Conservation (phyloP, 1,140 invertebrate genomes). For the Ips typographus region DNA sequence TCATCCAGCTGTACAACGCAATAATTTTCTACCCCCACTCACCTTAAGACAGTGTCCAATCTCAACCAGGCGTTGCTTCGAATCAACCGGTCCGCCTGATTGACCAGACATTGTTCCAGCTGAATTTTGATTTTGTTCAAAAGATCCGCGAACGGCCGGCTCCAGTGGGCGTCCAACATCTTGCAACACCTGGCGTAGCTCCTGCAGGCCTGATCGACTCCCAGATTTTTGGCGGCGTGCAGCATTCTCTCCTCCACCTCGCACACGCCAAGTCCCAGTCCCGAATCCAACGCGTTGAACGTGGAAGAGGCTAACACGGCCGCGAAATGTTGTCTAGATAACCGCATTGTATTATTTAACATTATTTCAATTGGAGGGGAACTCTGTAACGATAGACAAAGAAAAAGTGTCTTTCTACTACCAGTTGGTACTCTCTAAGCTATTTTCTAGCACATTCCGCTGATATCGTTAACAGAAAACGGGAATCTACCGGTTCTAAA, state of each 20-base stretch:
- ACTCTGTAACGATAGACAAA: too few relatives aligned
- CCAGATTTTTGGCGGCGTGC: conserved; percentile 62
- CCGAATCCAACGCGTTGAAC: conserved; percentile 64
- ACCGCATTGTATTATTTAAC: not conserved
- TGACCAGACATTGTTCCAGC: conserved; percentile 64
- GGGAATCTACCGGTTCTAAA: too few relatives aligned
- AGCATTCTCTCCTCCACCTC: conserved; percentile 67
- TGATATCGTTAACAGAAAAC: too few relatives aligned
- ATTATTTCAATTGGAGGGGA: too few relatives aligned
- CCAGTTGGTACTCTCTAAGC: too few relatives aligned
- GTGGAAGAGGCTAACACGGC: conserved; percentile 63
- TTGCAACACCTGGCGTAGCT: conserved; percentile 59
- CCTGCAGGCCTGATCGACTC: conserved; percentile 71
- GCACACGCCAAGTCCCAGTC: conserved; percentile 67
- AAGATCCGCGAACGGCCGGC: conserved; percentile 42
- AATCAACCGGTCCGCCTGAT: conserved; percentile 63
- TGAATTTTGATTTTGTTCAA: conserved; percentile 53
- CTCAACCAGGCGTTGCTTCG: conserved; percentile 64
- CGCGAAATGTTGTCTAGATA: conserved; percentile 63
- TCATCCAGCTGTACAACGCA: not conserved
- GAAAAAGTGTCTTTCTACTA: too few relatives aligned
- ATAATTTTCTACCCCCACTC: not conserved
- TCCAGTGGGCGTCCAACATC: conserved; percentile 46
- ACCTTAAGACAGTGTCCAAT: conserved; percentile 59
- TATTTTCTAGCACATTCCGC: too few relatives aligned